A percentile compares a stretch with the other conserved stretches of the same genome.
Evolutionary conservation across 2,888 invertebrate genomes (phyloP).

Genomic region (Patella ulyssiponensis): DNA sequence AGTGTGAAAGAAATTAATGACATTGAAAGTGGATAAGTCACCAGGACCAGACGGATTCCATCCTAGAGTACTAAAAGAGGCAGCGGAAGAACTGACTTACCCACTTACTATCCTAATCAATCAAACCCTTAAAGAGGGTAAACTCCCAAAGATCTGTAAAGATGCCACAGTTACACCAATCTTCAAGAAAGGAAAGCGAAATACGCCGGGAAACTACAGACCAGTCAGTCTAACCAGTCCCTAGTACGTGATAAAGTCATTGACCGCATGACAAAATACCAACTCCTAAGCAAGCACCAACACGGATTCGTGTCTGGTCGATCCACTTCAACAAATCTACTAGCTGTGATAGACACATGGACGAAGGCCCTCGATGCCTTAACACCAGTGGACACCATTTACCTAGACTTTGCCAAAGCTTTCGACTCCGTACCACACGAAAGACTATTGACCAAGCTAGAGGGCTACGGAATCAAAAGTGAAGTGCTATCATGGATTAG

Average conservation of each 20-base stretch:
- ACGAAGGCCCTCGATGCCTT: constrained; percentile 12
- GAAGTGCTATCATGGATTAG: constrained; percentile 12
- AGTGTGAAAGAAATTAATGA: too few species aligned
- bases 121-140: constrained; percentile 4
- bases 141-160: constrained; percentile 2
- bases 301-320: constrained; percentile 18
- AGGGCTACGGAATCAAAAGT: constrained; percentile 6
- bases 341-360: constrained; percentile 15
- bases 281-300: constrained; percentile 6
- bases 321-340: constrained; percentile 17
- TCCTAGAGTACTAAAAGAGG: not conserved
- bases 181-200: constrained; percentile 22
- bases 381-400: constrained; percentile 14
- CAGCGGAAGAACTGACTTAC: not conserved
- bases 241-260: constrained; percentile 16
- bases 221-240: constrained; percentile 27
- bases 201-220: constrained; percentile 18
- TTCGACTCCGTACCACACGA: constrained; percentile 26
- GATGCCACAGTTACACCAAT: constrained; percentile 14
- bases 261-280: constrained; percentile 3
- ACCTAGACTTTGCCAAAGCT: not conserved
- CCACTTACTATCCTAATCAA: not conserved
- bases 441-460: constrained; percentile 10
- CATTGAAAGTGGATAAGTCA: too few species aligned
- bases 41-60: too few species aligned